Base-by-base conservation (phyloP, 2,797 vertebrate genomes). In the Dromococcyx pavoninus region DNA sequence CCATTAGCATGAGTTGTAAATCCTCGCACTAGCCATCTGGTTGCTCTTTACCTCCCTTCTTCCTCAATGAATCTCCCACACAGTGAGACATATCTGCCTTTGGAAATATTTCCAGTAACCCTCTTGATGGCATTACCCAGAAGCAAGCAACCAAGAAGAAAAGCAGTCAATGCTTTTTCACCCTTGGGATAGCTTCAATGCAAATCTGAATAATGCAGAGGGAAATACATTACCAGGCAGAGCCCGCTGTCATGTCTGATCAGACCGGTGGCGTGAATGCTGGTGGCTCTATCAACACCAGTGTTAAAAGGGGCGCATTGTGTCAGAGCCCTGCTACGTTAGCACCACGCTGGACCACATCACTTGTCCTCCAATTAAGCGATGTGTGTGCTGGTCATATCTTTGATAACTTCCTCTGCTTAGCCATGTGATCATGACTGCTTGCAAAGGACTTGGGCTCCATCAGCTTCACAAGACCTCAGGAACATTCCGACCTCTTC, bases 201-300 rank as follows among this genome's bases (percentile, higher is more conserved):
- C 21, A n/a, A 35, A 65, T 17, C 17, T 23, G 43, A 82, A 24
- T 1, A 23, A 24, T 0, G 11, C 0, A 0, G 51, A 71, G 33
- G 60, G 21, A 30, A 54, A 66, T 56, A 43, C n/a, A 0, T 91
- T 92, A 86, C 87, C 96, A 41, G 37, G 32, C n/a, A 56, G 89
- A 89, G 58, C 79, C 41, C 54, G 2, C 65, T 9, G 73, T 19
- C 0, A 5, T 17, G 3, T 77, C 82, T 11, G 86, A 23, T 37
- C 54, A 6, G 80, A 81, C 51, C 35, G 87, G 19, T 5, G 60
- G 50, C 58, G 70, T 32, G 62, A 70, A 37, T 51, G 80, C 61
- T 5, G 15, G 41, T 21, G 75, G 54, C 73, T 86, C 86, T 37
- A 2, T 48, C 39, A 4, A 3, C 28, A 14, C 19, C 73, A 5